Evolutionary conservation across 2,113 vertebrate species (phyloP), one percentile per base, ranked within the genome.

Genomic region (Grammomys surdaster): DNA sequence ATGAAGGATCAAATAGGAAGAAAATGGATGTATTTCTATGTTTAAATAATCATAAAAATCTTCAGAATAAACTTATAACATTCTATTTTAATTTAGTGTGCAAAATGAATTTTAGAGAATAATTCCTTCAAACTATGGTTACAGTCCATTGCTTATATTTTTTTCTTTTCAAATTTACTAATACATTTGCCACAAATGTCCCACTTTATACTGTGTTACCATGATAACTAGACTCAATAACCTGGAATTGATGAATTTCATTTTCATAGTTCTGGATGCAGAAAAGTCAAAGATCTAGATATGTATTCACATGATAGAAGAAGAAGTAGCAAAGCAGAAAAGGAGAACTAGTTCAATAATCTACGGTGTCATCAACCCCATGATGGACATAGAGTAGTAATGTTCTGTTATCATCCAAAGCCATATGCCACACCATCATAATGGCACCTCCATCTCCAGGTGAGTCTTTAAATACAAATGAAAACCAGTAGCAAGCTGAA

Each of bases 361-460:
- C 48, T 60, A 36, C 31, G 26, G 17, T 28, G 5, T 31, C 5
- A 88, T 72, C 46, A 88, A 36, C 46, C 9, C 20, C 9, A 69
- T 3, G 2, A 2, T 7, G 5, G 13, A 19, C 10, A n/a, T 12
- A 63, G 7, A 36, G 5, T 11, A 40, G 3, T 33, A 2, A 0
- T 17, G 28, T 9, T 9, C 3, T 81, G 6, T 20, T 14, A 19
- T 46, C 7, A 67, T 26, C 19, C 7, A 26, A 33, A 48, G 20
- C 3, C 19, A 3, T 11, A 43, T 11, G 20, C 51, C 2, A 3
- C 14, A 28, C 11, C 54, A 31, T 40, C 9, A 63, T 16, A 51
- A 40, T 9, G 24, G 19, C 3, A 51, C 1, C 7, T 36, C 9
- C 10, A n/a, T 7, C 65, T 31, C 65, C 26, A 67, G 8, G 28